Percentiles rank a stretch among this genome's conserved stretches.
Evolutionary conservation across 2,888 invertebrate species (phyloP).

Genomic region (Pseudanteris insignis): DNA sequence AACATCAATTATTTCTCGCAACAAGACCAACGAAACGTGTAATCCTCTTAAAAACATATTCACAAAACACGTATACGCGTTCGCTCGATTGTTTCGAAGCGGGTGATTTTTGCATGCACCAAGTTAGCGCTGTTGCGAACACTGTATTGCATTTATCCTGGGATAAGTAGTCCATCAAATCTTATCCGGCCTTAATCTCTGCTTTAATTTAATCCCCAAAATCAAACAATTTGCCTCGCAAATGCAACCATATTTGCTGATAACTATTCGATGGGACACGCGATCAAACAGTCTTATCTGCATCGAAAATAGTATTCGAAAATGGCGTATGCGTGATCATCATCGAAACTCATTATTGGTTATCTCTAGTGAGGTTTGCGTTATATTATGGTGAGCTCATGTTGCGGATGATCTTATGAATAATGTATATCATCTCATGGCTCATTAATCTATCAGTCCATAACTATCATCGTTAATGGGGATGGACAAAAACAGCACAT

Average conservation of each 20-base stretch:
- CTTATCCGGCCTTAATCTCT: slow-evolving; percentile 14
- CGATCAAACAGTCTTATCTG: slow-evolving; percentile 9
- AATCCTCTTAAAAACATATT: too few relatives aligned
- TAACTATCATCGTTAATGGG: too few relatives aligned
- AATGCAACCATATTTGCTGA: slow-evolving; percentile 12
- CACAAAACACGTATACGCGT: too few relatives aligned
- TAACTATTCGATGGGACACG: slow-evolving; percentile 1
- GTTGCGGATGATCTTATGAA: too few relatives aligned
- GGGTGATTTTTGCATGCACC: not conserved
- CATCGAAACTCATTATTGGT: slow-evolving; percentile 13
- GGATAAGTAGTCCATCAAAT: slow-evolving; percentile 17
- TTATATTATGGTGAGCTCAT: too few relatives aligned
- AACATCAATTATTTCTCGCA: not conserved
- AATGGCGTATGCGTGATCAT: not conserved
- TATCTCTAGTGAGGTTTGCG: too few relatives aligned
- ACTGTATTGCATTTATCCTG: not conserved
- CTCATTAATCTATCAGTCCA: too few relatives aligned
- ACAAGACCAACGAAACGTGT: too few relatives aligned
- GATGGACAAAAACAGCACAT: too few relatives aligned
- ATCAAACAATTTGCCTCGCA: slow-evolving; percentile 8
- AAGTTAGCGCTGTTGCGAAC: not conserved
- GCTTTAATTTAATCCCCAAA: slow-evolving; percentile 19
- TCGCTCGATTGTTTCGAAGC: too few relatives aligned
- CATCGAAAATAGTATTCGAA: slow-evolving; percentile 6
- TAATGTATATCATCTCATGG: too few relatives aligned